Conservation (phyloP, 1,140 invertebrate genomes). For the Heliconius hermathena region DNA sequence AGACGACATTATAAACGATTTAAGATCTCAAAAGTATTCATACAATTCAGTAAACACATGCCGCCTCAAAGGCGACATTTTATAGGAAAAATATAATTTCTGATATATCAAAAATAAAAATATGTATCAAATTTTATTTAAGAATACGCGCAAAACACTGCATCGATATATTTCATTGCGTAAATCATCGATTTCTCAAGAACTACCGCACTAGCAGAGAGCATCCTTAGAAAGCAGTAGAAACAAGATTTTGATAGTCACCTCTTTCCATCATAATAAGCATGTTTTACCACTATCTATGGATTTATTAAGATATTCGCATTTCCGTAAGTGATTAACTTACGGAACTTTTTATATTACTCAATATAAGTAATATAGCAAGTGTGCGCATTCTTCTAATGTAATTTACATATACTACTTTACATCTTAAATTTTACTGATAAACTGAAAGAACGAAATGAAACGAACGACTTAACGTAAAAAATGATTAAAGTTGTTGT, state of each 20-base stretch:
- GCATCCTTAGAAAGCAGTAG: not conserved
- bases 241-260: not conserved
- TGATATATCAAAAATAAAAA: conserved; percentile 79
- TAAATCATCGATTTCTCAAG: not conserved
- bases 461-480: too few relatives aligned
- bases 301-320: not conserved
- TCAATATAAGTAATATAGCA: not conserved
- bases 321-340: not conserved
- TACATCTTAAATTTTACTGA: not conserved
- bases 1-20: conserved; percentile 59
- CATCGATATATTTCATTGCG: conserved; percentile 36
- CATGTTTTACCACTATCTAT: not conserved
- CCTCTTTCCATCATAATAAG: not conserved
- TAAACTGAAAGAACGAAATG: not conserved
- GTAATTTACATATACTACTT: not conserved
- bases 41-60: conserved; percentile 55
- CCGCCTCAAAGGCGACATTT: conserved; percentile 67
- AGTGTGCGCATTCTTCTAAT: conserved; percentile 1
- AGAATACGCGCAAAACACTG: conserved; percentile 64
- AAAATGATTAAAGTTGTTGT: not conserved
- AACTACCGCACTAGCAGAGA: not conserved
- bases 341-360: conserved; percentile 11
- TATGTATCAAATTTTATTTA: conserved; percentile 60
- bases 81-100: conserved; percentile 77
- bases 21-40: conserved; percentile 69